Conservation (phyloP, 2,113 vertebrate species). For the Chiloscyllium plagiosum region DNA sequence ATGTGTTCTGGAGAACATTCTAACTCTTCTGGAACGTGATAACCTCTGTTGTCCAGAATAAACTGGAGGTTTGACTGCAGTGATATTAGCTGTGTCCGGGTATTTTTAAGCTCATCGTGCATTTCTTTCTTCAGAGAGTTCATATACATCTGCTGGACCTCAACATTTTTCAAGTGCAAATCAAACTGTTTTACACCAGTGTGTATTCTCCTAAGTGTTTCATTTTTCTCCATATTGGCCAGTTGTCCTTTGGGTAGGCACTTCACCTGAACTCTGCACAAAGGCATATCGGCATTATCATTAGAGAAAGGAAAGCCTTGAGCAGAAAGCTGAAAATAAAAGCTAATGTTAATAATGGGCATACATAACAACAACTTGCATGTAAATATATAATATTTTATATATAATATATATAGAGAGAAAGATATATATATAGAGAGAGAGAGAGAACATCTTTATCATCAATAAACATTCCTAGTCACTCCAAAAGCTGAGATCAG, state of each 20-base stretch:
- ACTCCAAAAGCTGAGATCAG: background rate
- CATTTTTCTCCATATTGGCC: background rate
- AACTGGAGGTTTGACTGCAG: background rate
- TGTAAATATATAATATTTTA: too few relatives aligned
- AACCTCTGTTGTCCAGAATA: background rate
- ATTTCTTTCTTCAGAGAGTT: background rate
- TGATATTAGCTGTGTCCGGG: background rate
- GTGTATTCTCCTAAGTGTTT: background rate
- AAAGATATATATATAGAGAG: background rate
- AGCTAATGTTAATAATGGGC: background rate
- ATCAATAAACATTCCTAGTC: background rate
- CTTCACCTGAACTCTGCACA: background rate
- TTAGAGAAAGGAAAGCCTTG: background rate
- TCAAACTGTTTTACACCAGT: background rate
- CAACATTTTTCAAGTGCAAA: background rate
- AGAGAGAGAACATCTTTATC: background rate
- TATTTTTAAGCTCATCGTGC: background rate
- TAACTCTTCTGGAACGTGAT: background rate
- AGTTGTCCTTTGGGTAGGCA: slow-evolving; percentile 1
- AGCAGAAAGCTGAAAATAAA: background rate
- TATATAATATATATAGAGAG: too few relatives aligned
- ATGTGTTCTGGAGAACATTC: background rate
- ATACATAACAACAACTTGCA: background rate
- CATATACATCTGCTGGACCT: background rate
- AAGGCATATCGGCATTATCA: too few relatives aligned